phyloP scores from a whole-genome alignment of 2,113 vertebrate genomes.

The Nibea albiflora region DNA sequence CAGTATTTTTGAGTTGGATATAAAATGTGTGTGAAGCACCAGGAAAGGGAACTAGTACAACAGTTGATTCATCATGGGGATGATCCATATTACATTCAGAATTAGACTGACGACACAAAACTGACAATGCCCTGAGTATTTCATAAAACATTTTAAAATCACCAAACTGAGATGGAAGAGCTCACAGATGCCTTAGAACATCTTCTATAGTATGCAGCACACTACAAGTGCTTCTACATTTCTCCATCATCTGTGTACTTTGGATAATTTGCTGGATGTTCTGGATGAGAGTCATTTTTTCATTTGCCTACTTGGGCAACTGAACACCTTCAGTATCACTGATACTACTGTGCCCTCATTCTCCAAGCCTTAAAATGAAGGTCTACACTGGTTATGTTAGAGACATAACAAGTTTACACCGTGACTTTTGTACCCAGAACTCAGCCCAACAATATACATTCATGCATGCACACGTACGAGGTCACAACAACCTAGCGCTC shows the following conservation, averaged over 20 bases:
- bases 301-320: too few relatives aligned
- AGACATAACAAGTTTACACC: slow-evolving; percentile 54
- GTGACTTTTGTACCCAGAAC: slow-evolving; percentile 37
- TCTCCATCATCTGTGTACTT: not conserved
- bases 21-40: not conserved
- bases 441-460: slow-evolving; percentile 18
- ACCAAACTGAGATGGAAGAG: not conserved
- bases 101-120: not conserved
- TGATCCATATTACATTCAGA: slow-evolving; percentile 15
- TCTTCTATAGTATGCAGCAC: not conserved
- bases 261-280: not conserved
- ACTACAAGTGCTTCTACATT: not conserved
- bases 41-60: not conserved
- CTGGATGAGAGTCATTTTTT: too few relatives aligned
- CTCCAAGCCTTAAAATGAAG: slow-evolving; percentile 6
- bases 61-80: not conserved
- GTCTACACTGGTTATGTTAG: slow-evolving; percentile 33
- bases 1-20: not conserved
- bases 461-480: not conserved
- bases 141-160: not conserved
- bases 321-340: not conserved
- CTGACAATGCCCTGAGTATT: not conserved
- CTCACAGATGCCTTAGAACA: not conserved
- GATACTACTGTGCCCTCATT: not conserved
- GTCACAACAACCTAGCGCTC: slow-evolving; percentile 16